These are phyloP conservation scores for Cecropterus lyciades DNA, from an alignment of 1,140 invertebrate species.

Conservation along the genomic window DNA sequence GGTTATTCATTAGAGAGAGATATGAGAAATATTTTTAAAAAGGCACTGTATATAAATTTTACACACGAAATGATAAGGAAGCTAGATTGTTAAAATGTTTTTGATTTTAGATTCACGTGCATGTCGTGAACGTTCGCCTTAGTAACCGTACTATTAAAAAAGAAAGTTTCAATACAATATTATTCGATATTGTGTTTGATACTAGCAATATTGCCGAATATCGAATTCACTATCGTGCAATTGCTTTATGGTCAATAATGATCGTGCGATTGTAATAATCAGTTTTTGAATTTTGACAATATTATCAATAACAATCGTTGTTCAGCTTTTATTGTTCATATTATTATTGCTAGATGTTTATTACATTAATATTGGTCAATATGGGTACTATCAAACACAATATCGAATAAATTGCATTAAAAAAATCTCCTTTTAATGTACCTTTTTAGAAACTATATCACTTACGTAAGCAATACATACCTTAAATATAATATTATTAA, in stretches of 20 bases:
- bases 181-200: not conserved
- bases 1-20: constrained; percentile 5
- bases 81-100: constrained; percentile 7
- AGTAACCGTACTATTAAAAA: not conserved
- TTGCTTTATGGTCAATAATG: too few relatives aligned
- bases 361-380: not conserved
- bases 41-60: constrained; percentile 20
- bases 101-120: constrained; percentile 8
- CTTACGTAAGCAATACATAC: constrained; percentile 3
- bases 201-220: not conserved
- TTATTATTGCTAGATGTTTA: too few relatives aligned
- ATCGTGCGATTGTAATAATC: too few relatives aligned
- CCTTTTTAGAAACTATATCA: constrained; percentile 7
- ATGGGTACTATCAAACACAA: not conserved
- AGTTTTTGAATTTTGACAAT: too few relatives aligned
- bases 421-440: not conserved
- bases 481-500: not conserved
- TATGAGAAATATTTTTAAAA: constrained; percentile 26
- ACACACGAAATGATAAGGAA: not conserved
- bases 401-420: not conserved
- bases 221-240: too few relatives aligned
- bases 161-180: not conserved
- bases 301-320: too few relatives aligned
- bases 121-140: not conserved
- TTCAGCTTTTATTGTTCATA: too few relatives aligned